Evolutionary conservation across 2,888 invertebrate species (phyloP).

Genomic region (Myathropa florea): DNA sequence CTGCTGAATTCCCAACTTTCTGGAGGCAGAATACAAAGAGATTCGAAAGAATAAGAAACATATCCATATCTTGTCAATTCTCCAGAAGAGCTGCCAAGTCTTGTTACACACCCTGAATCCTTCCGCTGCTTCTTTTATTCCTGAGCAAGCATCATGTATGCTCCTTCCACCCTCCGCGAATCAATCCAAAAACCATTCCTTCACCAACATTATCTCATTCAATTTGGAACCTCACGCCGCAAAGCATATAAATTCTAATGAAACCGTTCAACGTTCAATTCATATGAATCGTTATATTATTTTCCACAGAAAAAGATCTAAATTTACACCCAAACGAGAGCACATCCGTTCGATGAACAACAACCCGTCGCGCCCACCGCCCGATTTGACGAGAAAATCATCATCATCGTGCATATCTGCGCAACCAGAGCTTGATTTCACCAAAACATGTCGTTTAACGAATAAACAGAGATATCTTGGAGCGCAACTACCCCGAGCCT

Average conservation of each 20-base stretch:
- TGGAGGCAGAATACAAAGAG: too few species aligned
- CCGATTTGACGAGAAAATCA: neutral
- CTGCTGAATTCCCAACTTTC: too few species aligned
- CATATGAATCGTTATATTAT: neutral
- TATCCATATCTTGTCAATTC: too few species aligned
- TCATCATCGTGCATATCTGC: neutral
- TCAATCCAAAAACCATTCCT: too few species aligned
- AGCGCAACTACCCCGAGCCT: neutral
- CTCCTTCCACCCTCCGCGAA: too few species aligned
- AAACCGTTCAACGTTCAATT: neutral
- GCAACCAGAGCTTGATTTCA: conserved; percentile 10
- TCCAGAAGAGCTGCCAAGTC: too few species aligned
- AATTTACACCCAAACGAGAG: neutral
- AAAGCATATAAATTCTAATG: neutral
- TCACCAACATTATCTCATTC: neutral
- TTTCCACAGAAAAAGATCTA: neutral
- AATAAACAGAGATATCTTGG: conserved; percentile 4
- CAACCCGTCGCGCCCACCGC: neutral
- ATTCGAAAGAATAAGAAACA: too few species aligned
- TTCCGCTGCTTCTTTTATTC: too few species aligned
- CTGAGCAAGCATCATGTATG: too few species aligned
- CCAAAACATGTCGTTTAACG: conserved; percentile 8
- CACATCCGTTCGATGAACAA: too few species aligned
- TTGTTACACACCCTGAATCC: too few species aligned
- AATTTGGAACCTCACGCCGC: neutral